Conservation (phyloP, 1,140 invertebrate genomes). For the Zophobas atratus region DNA sequence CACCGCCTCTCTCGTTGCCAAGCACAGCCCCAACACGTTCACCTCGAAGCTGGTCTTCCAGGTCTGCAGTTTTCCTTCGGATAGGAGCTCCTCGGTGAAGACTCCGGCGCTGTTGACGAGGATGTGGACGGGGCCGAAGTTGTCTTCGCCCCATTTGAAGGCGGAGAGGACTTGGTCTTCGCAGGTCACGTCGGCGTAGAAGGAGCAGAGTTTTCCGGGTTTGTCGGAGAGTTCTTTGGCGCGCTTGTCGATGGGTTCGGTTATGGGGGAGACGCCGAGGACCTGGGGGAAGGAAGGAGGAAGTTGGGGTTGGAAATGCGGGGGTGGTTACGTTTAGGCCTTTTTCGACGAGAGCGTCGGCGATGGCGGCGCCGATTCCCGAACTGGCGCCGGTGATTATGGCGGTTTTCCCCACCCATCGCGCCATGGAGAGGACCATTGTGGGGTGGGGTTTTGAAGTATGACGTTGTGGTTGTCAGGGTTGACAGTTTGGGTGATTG, state of each 20-base stretch:
- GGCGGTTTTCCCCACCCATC: too few relatives aligned
- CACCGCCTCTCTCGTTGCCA: slow-evolving; percentile 75
- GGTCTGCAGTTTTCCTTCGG: slow-evolving; percentile 68
- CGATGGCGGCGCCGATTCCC: too few relatives aligned
- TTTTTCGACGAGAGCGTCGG: too few relatives aligned
- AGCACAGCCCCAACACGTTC: slow-evolving; percentile 79
- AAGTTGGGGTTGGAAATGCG: too few relatives aligned
- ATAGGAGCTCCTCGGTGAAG: slow-evolving; percentile 50
- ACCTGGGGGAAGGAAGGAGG: not conserved
- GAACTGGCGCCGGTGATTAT: too few relatives aligned
- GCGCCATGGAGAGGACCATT: too few relatives aligned
- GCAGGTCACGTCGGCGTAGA: slow-evolving; percentile 63
- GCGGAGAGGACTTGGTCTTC: slow-evolving; percentile 75
- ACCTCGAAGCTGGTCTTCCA: slow-evolving; percentile 72
- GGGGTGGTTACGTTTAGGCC: too few relatives aligned
- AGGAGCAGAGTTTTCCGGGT: slow-evolving; percentile 43
- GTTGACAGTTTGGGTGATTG: too few relatives aligned
- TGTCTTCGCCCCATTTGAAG: slow-evolving; percentile 74
- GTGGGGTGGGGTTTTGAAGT: too few relatives aligned
- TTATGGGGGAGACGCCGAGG: slow-evolving; percentile 1
- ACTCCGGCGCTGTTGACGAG: slow-evolving; percentile 1
- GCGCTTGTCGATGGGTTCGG: slow-evolving; percentile 55
- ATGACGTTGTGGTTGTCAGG: too few relatives aligned
- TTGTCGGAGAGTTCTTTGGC: slow-evolving; percentile 15
- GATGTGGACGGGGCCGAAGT: slow-evolving; percentile 75